Base-by-base conservation (phyloP, 2,888 invertebrate species). In the Galeopsomyia nigrocyanea region DNA sequence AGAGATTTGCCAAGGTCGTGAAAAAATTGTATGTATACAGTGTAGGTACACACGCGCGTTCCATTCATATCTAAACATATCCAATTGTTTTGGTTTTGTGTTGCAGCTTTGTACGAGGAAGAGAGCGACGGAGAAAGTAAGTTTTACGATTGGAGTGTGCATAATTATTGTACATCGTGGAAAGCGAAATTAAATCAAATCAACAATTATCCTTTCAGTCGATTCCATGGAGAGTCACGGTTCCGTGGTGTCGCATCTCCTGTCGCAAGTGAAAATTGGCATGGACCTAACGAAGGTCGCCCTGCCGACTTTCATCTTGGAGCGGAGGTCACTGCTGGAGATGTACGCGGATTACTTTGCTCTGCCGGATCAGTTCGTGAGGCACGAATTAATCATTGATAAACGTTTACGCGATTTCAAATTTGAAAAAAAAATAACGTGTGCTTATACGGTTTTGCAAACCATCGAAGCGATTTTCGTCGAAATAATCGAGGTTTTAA, bases 311-410 rank as follows among this genome's bases (percentile, higher is more conserved):
- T 99, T 99, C 85, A 99, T 99, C 80, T 88, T 99, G 80, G 99
- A 99, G 87, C 91, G 97, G 86, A 92, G 99, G 75, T 99, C 99
- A 0, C 90, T 99, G 51, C 89, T 99, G 60, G 99, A 99, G 89
- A 99, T 99, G 99, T 99, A 98, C 87, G 99, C 99, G 62, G 99
- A 99, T 88, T 99, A 99, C 86, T 98, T 99, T 88, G 98, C 99
- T 14, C 99, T 99, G 90, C 98, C 99, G 0, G 98, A 99, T 88
- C 91, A 98, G 81, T 99, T 99, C 88, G 90, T 94, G 76, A 94
- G 91, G 96, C 96, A 88, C 85, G 68, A 49, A 5, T 5, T n/a
- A n/a, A n/a, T n/a, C n/a, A n/a, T n/a, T n/a, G n/a, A n/a, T n/a
- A n/a, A n/a, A n/a, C 6, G 1, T 21, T 14, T 16, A 49, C 14